phyloP scores from a whole-genome alignment of 2,888 invertebrate genomes.

The Rugalucina vietnamica region DNA sequence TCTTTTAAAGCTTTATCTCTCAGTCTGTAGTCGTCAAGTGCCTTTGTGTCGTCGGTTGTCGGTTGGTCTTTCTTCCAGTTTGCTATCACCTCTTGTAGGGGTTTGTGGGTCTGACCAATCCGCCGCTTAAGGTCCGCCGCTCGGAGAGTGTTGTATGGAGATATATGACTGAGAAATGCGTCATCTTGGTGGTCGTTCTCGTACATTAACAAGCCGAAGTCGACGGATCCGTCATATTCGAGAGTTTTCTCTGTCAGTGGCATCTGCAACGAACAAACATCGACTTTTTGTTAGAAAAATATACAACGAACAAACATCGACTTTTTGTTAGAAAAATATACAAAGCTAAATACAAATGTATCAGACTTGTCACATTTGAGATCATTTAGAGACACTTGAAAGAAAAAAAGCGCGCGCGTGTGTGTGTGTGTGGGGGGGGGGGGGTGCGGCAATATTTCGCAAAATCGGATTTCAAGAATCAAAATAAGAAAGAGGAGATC shows the following conservation, averaged over 20 bases:
- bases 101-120: background rate
- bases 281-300: too few species aligned
- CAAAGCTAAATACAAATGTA: too few species aligned
- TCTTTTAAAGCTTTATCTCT: background rate
- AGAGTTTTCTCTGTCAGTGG: background rate
- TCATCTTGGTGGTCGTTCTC: background rate
- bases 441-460: too few species aligned
- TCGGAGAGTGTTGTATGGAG: background rate
- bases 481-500: too few species aligned
- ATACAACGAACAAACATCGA: too few species aligned
- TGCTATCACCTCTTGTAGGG: background rate
- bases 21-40: background rate
- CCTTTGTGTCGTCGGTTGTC: background rate
- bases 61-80: background rate
- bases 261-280: too few species aligned
- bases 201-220: background rate
- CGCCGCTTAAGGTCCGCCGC: background rate
- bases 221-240: background rate
- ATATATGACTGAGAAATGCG: background rate
- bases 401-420: too few species aligned
- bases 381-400: too few species aligned
- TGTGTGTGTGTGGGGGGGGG: too few species aligned
- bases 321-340: too few species aligned
- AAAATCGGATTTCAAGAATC: too few species aligned
- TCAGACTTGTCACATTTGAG: too few species aligned